Evolutionary conservation across 2,113 vertebrate genomes (phyloP).

Genomic region (Poeciliopsis prolifica): DNA sequence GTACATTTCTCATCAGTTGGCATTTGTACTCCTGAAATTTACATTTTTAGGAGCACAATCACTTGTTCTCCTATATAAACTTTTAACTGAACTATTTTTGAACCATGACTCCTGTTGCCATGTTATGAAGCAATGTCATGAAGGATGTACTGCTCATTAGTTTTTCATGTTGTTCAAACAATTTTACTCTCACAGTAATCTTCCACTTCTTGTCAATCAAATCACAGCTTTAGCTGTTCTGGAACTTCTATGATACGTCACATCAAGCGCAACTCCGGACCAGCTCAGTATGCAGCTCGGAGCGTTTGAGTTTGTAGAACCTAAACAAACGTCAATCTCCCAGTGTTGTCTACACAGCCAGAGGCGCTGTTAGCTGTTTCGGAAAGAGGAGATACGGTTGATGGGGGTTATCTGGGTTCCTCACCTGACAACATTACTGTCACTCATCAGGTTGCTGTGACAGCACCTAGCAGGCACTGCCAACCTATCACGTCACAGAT

Average conservation of each 20-base stretch:
- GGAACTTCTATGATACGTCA: neutral
- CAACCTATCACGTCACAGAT: constrained; percentile 51
- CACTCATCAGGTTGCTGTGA: constrained; percentile 61
- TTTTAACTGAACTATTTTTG: neutral
- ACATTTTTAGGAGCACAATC: neutral
- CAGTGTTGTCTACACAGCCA: constrained; percentile 42
- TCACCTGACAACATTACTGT: constrained; percentile 58
- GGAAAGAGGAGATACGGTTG: constrained; percentile 40
- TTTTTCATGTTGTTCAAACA: constrained; percentile 19
- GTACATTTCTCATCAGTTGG: neutral
- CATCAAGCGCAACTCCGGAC: neutral
- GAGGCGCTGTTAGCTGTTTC: constrained; percentile 42
- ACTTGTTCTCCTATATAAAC: neutral
- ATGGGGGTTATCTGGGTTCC: constrained; percentile 57
- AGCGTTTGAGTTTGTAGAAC: constrained; percentile 36
- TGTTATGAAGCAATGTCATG: no score
- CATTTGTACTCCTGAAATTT: neutral
- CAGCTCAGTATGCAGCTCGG: constrained; percentile 24
- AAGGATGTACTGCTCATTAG: constrained; percentile 1
- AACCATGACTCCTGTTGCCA: no score
- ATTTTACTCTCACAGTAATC: constrained; percentile 11
- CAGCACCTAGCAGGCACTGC: constrained; percentile 49
- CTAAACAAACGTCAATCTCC: constrained; percentile 50
- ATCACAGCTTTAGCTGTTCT: constrained; percentile 1
- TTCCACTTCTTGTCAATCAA: constrained; percentile 18